Percentiles rank a stretch among this genome's conserved stretches.
Conservation (phyloP, 2,888 invertebrate species). For the Phlogophora meticulosa region DNA sequence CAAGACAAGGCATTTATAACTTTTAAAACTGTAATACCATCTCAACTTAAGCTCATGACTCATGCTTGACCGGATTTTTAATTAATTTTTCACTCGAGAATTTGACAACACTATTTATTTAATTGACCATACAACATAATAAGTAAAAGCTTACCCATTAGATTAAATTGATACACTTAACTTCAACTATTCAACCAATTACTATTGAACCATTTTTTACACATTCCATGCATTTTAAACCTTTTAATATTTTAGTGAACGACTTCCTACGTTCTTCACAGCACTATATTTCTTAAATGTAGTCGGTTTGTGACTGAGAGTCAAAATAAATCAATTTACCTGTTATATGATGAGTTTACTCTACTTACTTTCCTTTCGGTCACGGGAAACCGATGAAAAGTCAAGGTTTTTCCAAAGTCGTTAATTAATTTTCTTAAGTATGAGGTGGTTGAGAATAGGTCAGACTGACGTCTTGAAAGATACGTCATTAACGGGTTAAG, state of each 20-base stretch:
- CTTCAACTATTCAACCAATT: slow-evolving; percentile 31
- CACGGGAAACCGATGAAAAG: background rate
- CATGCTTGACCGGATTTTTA: background rate
- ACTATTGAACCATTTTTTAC: slow-evolving; percentile 1
- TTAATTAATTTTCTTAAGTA: background rate
- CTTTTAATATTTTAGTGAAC: background rate
- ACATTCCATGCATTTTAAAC: background rate
- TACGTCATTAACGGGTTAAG: slow-evolving; percentile 2
- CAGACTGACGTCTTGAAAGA: background rate
- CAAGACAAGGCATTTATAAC: background rate
- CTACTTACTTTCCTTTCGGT: slow-evolving; percentile 17
- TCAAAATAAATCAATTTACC: slow-evolving; percentile 1
- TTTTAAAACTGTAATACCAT: slow-evolving; percentile 12
- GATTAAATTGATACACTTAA: slow-evolving; percentile 1
- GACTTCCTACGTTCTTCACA: background rate
- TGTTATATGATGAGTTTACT: background rate
- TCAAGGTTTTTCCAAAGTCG: slow-evolving; percentile 29
- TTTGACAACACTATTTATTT: background rate
- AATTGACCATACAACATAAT: background rate
- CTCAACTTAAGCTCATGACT: background rate
- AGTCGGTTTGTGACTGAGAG: slow-evolving; percentile 10
- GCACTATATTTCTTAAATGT: background rate
- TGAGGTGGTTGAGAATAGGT: slow-evolving; percentile 6
- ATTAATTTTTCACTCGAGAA: background rate
- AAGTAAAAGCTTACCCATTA: slow-evolving; percentile 39